Base-by-base conservation (phyloP, 2,797 vertebrate genomes). In the Malurus splendens region DNA sequence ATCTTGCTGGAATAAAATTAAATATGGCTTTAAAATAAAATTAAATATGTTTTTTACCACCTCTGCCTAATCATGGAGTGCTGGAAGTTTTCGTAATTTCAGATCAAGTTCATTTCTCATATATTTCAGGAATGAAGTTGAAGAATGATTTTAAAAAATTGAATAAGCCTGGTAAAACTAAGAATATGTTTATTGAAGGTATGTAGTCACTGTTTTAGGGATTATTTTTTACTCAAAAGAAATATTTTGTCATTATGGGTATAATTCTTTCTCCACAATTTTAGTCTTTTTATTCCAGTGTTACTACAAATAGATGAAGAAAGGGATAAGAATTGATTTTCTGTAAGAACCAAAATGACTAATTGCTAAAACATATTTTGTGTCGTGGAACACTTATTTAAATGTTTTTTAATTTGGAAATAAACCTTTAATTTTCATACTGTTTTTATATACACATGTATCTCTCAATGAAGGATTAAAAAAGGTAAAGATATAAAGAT, bases 41-140 rank as follows among this genome's bases (percentile, higher is more conserved):
- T 0, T 0, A 3, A 32, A 3, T 16, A 11, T 32, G 9, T 2
- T 72, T 65, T 55, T 45, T 62, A 41, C 8, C 16, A 12, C 10
- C 75, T 59, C 7, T 20, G 48, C 13, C 36, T 23, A 25, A 17
- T 57, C 38, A 9, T 9, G 7, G 38, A 2, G 4, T 57, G 10
- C 11, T 68, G 30, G 24, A 16, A 45, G 18, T 39, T 87, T 38
- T n/a, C 57, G 18, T 62, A 72, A 59, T 4, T 67, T 65, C 14
- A 55, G 10, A 9, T 62, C 5, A 52, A 18, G 17, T 57, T 76
- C 68, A 15, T 38, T 55, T 30, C 4, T 52, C 3, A 19, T 36
- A 18, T 38, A 38, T 23, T 89, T 62, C 18, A 52, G 4, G 20
- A 36, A 36, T 64, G 8, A 56, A 59, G 18, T 12, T 66, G 33